Evolutionary conservation across 2,113 vertebrate genomes (phyloP).

Genomic region (Scomber scombrus): DNA sequence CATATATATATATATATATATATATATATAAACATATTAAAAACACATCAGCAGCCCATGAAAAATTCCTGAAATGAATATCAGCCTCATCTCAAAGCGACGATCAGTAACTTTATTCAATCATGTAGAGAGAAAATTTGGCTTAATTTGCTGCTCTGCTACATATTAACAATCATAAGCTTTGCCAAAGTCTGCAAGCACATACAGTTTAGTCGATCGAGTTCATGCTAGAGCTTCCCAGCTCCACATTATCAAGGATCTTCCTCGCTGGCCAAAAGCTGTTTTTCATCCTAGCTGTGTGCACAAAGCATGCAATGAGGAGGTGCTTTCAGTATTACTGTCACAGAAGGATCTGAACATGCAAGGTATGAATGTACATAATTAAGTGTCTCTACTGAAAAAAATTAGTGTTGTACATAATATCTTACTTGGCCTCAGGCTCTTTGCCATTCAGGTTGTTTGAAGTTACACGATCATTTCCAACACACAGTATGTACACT

Average conservation of each 20-base stretch:
- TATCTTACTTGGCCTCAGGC: slow-evolving; percentile 20
- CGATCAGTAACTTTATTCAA: background rate
- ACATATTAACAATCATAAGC: slow-evolving; percentile 36
- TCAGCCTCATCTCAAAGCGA: background rate
- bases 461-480: slow-evolving; percentile 21
- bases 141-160: slow-evolving; percentile 36
- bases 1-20: too few relatives aligned
- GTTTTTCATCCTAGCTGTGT: slow-evolving; percentile 13
- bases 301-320: background rate
- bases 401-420: slow-evolving; percentile 38
- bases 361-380: slow-evolving; percentile 56
- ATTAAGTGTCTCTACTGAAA: slow-evolving; percentile 42
- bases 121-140: background rate
- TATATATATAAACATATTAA: background rate
- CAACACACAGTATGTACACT: background rate
- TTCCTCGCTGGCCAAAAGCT: background rate
- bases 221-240: slow-evolving; percentile 8
- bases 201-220: background rate
- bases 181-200: slow-evolving; percentile 58
- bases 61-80: background rate
- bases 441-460: slow-evolving; percentile 16
- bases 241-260: slow-evolving; percentile 7
- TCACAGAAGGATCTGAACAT: slow-evolving; percentile 32
- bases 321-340: slow-evolving; percentile 60
- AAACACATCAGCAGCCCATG: background rate